Evolutionary conservation across 2,113 vertebrate genomes (phyloP).

Genomic region (Muntiacus muntjak): DNA sequence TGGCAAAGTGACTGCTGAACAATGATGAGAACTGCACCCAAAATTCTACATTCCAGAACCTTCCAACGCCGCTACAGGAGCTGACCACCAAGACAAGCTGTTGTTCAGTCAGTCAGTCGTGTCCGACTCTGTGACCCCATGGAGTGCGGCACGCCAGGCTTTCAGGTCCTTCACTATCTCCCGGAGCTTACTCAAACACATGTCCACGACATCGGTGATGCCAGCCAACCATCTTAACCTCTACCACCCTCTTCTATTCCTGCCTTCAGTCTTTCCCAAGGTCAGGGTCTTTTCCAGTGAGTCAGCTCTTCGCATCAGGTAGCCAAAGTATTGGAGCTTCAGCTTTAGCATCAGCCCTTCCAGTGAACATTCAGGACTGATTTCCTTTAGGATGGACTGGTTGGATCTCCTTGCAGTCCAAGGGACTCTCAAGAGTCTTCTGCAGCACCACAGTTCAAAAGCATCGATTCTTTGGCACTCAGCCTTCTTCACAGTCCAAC

Average conservation of each 20-base stretch:
- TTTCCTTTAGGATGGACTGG: background rate
- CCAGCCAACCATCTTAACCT: background rate
- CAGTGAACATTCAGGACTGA: background rate
- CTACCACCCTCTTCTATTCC: background rate
- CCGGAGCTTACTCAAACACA: background rate
- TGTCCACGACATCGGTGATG: background rate
- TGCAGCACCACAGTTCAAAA: background rate
- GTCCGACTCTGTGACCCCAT: background rate
- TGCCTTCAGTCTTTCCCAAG: background rate
- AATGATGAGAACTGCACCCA: background rate
- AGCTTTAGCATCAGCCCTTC: background rate
- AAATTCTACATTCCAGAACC: too few relatives aligned
- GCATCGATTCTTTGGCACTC: background rate
- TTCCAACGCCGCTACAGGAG: accelerated
- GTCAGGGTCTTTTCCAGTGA: background rate
- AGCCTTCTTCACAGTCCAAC: background rate
- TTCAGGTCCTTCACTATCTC: background rate
- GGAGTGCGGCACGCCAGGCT: background rate
- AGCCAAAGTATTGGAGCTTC: background rate
- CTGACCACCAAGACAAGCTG: background rate
- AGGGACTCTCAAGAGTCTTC: background rate
- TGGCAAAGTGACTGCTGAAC: background rate
- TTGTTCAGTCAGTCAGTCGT: background rate
- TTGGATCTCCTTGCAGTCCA: background rate
- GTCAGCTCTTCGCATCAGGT: background rate